A percentile compares a stretch with the other conserved stretches of the same genome.
Evolutionary conservation across 1,140 invertebrate genomes (phyloP).

Genomic region (Fopius arisanus): DNA sequence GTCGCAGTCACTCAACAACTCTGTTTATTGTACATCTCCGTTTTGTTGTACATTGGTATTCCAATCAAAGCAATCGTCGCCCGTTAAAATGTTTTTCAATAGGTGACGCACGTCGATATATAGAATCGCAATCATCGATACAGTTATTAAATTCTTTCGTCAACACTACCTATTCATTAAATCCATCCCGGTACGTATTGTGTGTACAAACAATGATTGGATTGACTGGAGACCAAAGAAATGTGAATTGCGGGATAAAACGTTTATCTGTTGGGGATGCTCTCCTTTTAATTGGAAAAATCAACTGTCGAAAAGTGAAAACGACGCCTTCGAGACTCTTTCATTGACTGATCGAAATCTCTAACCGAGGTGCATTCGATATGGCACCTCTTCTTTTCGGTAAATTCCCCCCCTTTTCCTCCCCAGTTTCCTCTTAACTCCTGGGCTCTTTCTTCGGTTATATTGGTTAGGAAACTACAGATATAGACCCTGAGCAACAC

Average conservation of each 20-base stretch:
- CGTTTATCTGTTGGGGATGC: neutral
- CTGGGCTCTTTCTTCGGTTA: constrained; percentile 24
- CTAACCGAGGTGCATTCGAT: constrained; percentile 27
- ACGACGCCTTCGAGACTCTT: constrained; percentile 14
- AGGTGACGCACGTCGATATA: neutral
- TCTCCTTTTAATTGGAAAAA: constrained; percentile 33
- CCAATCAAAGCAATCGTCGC: neutral
- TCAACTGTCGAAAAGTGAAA: constrained; percentile 20
- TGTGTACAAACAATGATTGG: neutral
- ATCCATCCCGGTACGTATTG: neutral
- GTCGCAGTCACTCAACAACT: neutral
- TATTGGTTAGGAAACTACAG: constrained; percentile 24
- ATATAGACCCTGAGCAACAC: neutral
- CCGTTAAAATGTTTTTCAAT: neutral
- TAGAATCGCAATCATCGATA: neutral
- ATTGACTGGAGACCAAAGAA: neutral
- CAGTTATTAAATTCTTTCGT: neutral
- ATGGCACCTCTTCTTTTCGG: constrained; percentile 7
- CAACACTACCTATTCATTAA: neutral
- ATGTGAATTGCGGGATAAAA: neutral
- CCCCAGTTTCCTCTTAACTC: neutral
- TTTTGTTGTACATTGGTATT: neutral
- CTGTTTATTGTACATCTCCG: constrained; percentile 13
- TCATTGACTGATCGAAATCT: constrained; percentile 14
- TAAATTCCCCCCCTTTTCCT: neutral